A percentile compares a stretch with the other conserved stretches of the same genome.
These are phyloP conservation scores for Cotesia chilonis DNA, from an alignment of 1,140 invertebrate species.

Conservation along the genomic window DNA sequence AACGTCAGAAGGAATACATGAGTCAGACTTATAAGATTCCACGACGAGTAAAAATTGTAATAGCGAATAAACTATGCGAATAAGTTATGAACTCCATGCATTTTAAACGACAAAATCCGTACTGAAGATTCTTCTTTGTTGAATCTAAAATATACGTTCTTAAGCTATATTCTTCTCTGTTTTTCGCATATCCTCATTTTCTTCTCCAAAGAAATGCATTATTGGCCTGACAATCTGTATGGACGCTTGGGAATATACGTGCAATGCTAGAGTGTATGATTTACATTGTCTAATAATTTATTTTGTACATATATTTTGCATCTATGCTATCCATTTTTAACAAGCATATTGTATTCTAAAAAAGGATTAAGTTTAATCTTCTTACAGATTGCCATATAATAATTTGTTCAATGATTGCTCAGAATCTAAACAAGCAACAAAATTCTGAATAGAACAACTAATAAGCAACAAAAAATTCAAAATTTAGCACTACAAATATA, in stretches of 20 bases:
- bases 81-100: slow-evolving; percentile 62
- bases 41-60: slow-evolving; percentile 17
- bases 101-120: slow-evolving; percentile 61
- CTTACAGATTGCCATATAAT: no score
- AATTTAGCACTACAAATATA: no score
- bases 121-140: slow-evolving; percentile 51
- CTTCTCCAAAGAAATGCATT: slow-evolving; percentile 52
- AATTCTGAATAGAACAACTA: no score
- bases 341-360: not conserved
- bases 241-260: slow-evolving; percentile 31
- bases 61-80: slow-evolving; percentile 44
- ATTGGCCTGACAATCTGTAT: slow-evolving; percentile 55
- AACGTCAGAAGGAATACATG: slow-evolving; percentile 13
- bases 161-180: slow-evolving; percentile 23
- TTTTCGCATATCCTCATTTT: slow-evolving; percentile 22
- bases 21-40: slow-evolving; percentile 34
- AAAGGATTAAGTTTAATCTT: no score
- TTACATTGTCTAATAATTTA: slow-evolving; percentile 3
- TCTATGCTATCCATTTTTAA: not conserved
- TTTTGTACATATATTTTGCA: not conserved
- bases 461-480: no score
- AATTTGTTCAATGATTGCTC: no score
- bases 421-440: no score
- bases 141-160: slow-evolving; percentile 36
- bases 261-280: not conserved